phyloP scores from a whole-genome alignment of 2,888 invertebrate genomes.

The Aelia acuminata region DNA sequence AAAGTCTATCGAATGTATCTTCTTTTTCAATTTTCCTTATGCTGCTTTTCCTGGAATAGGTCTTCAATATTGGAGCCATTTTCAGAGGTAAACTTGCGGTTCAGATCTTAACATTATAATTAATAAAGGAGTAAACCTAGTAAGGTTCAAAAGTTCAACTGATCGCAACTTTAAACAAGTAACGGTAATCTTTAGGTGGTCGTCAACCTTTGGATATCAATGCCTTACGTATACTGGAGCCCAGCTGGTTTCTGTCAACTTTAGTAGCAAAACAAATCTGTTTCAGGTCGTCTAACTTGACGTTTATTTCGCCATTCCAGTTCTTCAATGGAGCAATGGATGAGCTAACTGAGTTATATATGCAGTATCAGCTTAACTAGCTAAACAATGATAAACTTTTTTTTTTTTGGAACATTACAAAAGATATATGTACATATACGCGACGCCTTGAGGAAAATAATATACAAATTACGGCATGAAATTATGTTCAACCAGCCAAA shows the following conservation, averaged over 20 bases:
- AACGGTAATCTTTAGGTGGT: constrained; percentile 39
- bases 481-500: background rate
- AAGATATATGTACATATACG: no score
- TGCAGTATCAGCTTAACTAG: background rate
- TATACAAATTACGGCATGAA: background rate
- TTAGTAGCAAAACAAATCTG: background rate
- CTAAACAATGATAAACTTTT: background rate
- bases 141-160: background rate
- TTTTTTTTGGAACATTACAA: no score
- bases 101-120: background rate
- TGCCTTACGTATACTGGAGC: constrained; percentile 38
- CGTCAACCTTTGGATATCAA: constrained; percentile 2
- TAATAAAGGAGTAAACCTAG: background rate
- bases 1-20: constrained; percentile 47
- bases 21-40: constrained; percentile 38
- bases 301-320: background rate
- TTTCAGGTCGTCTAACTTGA: background rate
- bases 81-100: background rate
- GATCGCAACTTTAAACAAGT: constrained; percentile 36
- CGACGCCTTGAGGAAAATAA: background rate
- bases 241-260: constrained; percentile 36
- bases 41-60: constrained; percentile 32
- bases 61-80: constrained; percentile 50
- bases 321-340: background rate
- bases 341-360: background rate